phyloP scores from a whole-genome alignment of 2,888 invertebrate species.

The Morpho deidamia region DNA sequence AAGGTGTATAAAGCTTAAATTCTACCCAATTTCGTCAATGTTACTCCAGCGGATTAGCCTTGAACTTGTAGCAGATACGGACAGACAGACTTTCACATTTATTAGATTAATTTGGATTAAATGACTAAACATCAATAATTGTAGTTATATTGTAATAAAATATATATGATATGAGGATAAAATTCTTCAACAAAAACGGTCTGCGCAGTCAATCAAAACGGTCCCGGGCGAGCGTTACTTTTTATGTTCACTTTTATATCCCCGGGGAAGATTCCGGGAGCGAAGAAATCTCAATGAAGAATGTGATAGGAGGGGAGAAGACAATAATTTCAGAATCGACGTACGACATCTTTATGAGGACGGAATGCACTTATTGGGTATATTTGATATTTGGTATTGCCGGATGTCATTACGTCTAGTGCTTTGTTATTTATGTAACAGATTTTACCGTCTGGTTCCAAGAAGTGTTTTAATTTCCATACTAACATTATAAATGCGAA shows the following conservation, averaged over 20 bases:
- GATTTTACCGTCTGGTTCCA: no score
- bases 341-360: constrained; percentile 3
- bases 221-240: constrained; percentile 42
- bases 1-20: no score
- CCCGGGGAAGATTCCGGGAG: constrained; percentile 41
- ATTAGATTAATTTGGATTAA: no score
- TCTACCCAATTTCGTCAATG: no score
- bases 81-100: no score
- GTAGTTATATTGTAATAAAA: neutral
- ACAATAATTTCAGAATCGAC: constrained; percentile 33
- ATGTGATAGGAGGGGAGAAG: constrained; percentile 37
- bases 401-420: neutral
- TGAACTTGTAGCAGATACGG: no score
- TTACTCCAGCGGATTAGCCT: no score
- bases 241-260: constrained; percentile 38
- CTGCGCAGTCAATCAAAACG: constrained; percentile 25
- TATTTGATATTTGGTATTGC: neutral
- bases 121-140: neutral
- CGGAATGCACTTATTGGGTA: constrained; percentile 1
- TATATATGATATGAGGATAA: constrained; percentile 9
- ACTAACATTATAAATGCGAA: no score
- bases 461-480: no score
- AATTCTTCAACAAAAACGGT: constrained; percentile 14
- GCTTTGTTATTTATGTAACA: no score
- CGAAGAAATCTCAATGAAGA: constrained; percentile 40